Evolutionary conservation across 2,888 invertebrate species (phyloP).

Genomic region (Caenorhabditis auriculariae): DNA sequence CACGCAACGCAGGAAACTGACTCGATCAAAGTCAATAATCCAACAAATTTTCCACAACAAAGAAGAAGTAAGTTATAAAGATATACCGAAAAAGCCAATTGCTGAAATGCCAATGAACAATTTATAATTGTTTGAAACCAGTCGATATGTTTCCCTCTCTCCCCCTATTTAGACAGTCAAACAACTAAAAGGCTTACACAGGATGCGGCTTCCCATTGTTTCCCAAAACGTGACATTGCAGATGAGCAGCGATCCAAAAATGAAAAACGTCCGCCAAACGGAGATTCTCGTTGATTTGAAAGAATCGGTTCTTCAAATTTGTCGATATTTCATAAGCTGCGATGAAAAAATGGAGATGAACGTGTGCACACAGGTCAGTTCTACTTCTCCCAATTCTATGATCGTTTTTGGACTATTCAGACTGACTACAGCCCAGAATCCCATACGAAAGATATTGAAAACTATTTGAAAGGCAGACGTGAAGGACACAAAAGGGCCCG

Average conservation of each 20-base stretch:
- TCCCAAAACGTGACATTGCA: too few species aligned
- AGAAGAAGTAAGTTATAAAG: constrained; percentile 29
- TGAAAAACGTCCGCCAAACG: constrained; percentile 95
- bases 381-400: not conserved
- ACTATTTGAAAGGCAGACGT: constrained; percentile 87
- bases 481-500: constrained; percentile 87
- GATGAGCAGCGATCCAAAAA: constrained; percentile 65
- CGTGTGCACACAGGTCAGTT: constrained; percentile 38
- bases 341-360: constrained; percentile 76
- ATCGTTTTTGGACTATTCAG: constrained; percentile 42
- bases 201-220: too few species aligned
- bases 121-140: too few species aligned
- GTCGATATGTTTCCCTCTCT: too few species aligned
- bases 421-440: constrained; percentile 95
- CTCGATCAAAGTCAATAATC: constrained; percentile 82
- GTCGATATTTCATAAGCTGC: constrained; percentile 88
- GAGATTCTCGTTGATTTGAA: constrained; percentile 95
- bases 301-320: constrained; percentile 89
- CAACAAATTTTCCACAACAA: constrained; percentile 49
- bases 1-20: constrained; percentile 77
- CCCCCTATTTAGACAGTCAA: too few species aligned
- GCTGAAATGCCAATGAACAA: too few species aligned
- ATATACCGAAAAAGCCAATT: too few species aligned
- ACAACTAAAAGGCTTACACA: too few species aligned
- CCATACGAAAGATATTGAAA: constrained; percentile 88